Evolutionary conservation across 2,888 invertebrate genomes (phyloP), one percentile per base, ranked within the genome.

Genomic region (Pollenia amentaria): DNA sequence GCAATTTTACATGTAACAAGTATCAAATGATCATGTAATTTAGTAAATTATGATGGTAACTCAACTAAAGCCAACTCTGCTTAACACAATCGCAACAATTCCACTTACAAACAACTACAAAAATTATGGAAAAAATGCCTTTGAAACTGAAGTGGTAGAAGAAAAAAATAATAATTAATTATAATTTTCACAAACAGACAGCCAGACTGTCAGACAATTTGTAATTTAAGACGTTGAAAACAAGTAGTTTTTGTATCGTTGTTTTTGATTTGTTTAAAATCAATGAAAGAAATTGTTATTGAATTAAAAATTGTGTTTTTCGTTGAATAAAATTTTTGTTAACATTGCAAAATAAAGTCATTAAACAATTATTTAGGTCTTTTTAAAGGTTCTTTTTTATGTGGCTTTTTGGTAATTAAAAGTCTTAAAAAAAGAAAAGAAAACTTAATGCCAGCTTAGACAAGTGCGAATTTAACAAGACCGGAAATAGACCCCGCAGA

Each of bases 11-110:
- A 84, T 87, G 87, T 84, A 84, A 81, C 77, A 73, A 42, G 80
- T 87, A 87, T 87, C 87, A 87, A 87, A 69, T 87, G 87, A 77
- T 87, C 87, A 77, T 87, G 87, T 87, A 87, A 84, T 69, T 73
- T 67, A 40, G 78, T 84, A 73, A 78, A 78, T 76, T 87, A 87
- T 87, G 62, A 72, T 72, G 60, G 53, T 29, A 82, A 60, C 38
- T 55, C 53, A 76, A 62, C 53, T 60, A 38, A 11, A 60, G n/a
- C 10, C 65, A 51, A 79, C 55, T 55, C 29, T 64, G 77, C 51
- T 46, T 42, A 12, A 60, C 42, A 78, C 67, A 65, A 70, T 1
- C 18, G 46, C 48, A 69, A 55, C 18, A 51, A 16, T 11, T 21
- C 62, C 18, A 70, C 29, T 53, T 42, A 70, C 0, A 21, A 78